Percentiles rank a stretch among this genome's conserved stretches.
These are phyloP conservation scores for Falco peregrinus DNA, from an alignment of 2,797 vertebrate genomes.

Conservation along the genomic window DNA sequence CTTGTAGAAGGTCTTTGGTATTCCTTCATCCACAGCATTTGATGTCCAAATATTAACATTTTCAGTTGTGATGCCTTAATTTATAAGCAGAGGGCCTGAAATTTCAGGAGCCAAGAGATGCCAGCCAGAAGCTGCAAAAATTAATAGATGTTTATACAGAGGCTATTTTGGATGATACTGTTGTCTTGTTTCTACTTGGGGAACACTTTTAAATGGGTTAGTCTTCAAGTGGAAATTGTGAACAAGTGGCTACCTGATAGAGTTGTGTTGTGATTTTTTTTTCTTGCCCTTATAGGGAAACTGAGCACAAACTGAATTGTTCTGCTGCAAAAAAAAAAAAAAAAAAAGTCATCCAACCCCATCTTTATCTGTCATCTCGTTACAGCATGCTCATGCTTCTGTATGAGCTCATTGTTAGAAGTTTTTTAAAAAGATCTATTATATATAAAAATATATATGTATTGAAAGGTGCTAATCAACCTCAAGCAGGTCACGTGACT, in stretches of 20 bases:
- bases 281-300: slow-evolving; percentile 80
- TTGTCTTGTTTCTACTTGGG: slow-evolving; percentile 67
- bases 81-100: slow-evolving; percentile 76
- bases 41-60: slow-evolving; percentile 73
- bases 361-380: slow-evolving; percentile 81
- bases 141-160: slow-evolving; percentile 58
- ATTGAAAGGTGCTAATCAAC: slow-evolving; percentile 98
- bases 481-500: slow-evolving; percentile 98
- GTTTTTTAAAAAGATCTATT: slow-evolving; percentile 82
- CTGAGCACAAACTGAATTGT: slow-evolving; percentile 92
- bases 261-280: slow-evolving; percentile 56
- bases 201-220: slow-evolving; percentile 58
- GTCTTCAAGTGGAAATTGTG: slow-evolving; percentile 62
- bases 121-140: slow-evolving; percentile 45
- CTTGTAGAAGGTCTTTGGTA: slow-evolving; percentile 82
- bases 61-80: slow-evolving; percentile 84
- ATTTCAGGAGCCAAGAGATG: slow-evolving; percentile 67
- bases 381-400: slow-evolving; percentile 86
- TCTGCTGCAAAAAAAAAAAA: slow-evolving; percentile 90
- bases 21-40: slow-evolving; percentile 94
- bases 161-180: slow-evolving; percentile 59
- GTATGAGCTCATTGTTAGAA: slow-evolving; percentile 81
- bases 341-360: slow-evolving; percentile 64
- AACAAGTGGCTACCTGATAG: slow-evolving; percentile 72
- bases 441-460: slow-evolving; percentile 83